Evolutionary conservation across 2,113 vertebrate genomes (phyloP), one percentile per base, ranked within the genome.

Genomic region (Ailuropoda melanoleuca): DNA sequence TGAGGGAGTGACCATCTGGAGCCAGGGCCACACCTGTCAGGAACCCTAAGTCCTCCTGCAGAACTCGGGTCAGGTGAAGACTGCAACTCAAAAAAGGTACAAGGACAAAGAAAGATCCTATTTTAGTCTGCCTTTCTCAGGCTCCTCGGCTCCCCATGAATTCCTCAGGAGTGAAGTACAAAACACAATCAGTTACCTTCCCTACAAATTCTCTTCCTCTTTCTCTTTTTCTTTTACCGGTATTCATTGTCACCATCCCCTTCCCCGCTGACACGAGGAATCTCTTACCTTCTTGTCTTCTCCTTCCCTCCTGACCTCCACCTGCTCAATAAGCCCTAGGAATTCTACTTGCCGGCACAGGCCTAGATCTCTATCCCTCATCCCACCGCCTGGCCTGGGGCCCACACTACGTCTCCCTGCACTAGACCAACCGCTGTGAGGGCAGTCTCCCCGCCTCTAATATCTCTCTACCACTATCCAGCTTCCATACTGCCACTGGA

Each of bases 1-100:
- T 86, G 48, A 98, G 75, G n/a, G 92, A 87, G 9, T 87, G 91
- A 11, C 88, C 84, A 46, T 97, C 95, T 39, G 95, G 95, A 50
- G 93, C 92, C 89, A 53, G 56, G 37, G 13, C n/a, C 75, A 98
- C 23, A 14, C 68, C 96, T 37, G 94, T 48, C 77, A 98, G 68
- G 84, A 98, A 80, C 10, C 96, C 95, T 14, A 70, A 24, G n/a
- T 93, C 62, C 39, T 97, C 92, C 46, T 77, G 94, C 39, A 95
- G 83, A 90, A 82, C 46, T 83, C 3, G 94, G 23, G 68, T 96
- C 93, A 96, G 83, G n/a, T 7, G 43, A 86, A 97, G 85, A 86
- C 94, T 97, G 23, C 15, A 88, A 17, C 7, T 56, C 56, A 50
- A 43, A 93, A 88, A 53, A 50, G 12, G 48, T 1, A 88, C 39